Base-by-base conservation (phyloP, 2,113 vertebrate species). In the Glareola pratincola region DNA sequence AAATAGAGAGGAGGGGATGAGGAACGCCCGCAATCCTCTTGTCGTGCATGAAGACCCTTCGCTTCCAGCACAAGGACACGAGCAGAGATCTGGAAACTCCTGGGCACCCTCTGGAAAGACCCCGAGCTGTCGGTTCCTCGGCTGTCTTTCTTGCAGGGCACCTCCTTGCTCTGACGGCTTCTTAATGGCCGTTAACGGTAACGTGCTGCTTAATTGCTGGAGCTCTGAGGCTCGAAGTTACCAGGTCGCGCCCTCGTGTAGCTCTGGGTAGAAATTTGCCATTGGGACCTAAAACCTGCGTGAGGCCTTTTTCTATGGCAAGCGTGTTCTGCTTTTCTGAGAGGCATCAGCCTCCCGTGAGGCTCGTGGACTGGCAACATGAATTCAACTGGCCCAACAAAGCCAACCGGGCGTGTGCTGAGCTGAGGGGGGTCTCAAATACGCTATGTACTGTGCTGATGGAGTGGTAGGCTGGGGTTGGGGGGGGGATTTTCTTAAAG, bases 1-100 rank as follows among this genome's bases (percentile, higher is more conserved):
- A 99, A 99, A 94, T 99, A 99, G 98, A 74, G n/a, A 45, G 45
- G 69, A 16, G 1, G 1, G 66, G 67, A n/a, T 6, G 86, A 18
- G 47, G 56, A 47, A 43, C 30, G 13, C 26, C 78, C 20, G 5
- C 29, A 18, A 74, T 54, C 82, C 75, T 81, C 91, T 50, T n/a
- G 2, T 81, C 63, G 6, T 47, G 5, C 60, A 41, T 27, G 53
- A 67, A 72, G 87, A 74, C 47, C 67, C 57, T 66, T 78, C 64
- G 13, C 80, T 75, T 74, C 43, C 88, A 43, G 67, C 85, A 90
- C 88, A 23, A 64, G 85, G 80, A 84, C 32, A 12, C 17, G 23
- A 80, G 63, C 81, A 50, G 91, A 95, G 79, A 88, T 41, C 32
- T 69, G 92, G 85, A 76, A 27, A 74, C 60, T 94, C 93, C 56